phyloP scores from a whole-genome alignment of 2,888 invertebrate species.

The Drosophila stalkeri region DNA sequence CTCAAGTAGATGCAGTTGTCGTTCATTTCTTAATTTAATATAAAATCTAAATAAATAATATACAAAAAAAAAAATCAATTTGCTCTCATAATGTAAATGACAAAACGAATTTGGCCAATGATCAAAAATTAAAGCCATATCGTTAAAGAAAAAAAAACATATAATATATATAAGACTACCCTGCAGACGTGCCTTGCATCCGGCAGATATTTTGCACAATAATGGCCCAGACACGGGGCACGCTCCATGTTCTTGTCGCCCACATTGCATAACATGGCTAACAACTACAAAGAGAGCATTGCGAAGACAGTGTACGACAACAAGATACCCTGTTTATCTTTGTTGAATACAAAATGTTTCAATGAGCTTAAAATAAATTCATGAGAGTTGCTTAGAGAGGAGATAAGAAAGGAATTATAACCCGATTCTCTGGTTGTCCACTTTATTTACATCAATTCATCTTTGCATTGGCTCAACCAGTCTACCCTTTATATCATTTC shows the following conservation, averaged over 20 bases:
- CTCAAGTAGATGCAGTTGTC: conserved; percentile 32
- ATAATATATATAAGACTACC: background rate
- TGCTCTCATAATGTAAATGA: conserved; percentile 38
- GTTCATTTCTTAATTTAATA: conserved; percentile 14
- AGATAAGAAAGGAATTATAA: background rate
- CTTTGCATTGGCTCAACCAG: no score
- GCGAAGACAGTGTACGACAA: background rate
- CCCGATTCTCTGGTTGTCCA: background rate
- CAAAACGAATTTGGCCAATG: conserved; percentile 33
- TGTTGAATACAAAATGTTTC: background rate
- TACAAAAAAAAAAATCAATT: conserved; percentile 48
- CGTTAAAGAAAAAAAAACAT: background rate
- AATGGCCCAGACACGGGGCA: conserved; percentile 54
- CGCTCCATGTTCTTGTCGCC: conserved; percentile 55
- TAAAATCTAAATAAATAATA: conserved; percentile 12
- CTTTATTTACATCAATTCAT: background rate
- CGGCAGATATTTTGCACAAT: conserved; percentile 57
- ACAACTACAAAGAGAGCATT: conserved; percentile 20
- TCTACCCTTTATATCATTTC: background rate
- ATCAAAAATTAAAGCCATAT: conserved; percentile 36
- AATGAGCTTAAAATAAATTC: background rate
- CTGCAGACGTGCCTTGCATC: conserved; percentile 52
- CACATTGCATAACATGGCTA: conserved; percentile 57
- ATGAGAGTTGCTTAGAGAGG: background rate
- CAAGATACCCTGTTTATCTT: background rate